Evolutionary conservation across 2,888 invertebrate species (phyloP), one percentile per base, ranked within the genome.

Genomic region (Himalopsyche japonica): DNA sequence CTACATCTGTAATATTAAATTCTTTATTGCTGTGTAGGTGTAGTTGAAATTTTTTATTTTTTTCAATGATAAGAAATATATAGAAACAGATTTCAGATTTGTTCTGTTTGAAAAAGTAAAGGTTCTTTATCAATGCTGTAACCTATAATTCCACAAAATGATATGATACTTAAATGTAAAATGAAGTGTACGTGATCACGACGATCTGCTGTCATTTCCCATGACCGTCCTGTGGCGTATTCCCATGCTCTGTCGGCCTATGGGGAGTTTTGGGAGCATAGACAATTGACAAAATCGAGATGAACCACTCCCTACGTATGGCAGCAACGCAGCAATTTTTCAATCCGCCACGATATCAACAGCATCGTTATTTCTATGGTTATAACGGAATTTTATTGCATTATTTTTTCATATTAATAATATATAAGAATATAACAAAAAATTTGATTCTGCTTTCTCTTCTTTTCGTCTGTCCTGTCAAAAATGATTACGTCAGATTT

Each of bases 121-220:
- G 83, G 83, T 83, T 83, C 48, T 76, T 27, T 79, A 80, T 32
- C 80, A 80, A 70, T 12, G 77, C 47, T 76, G 79, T 84, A 85
- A 85, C 86, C 86, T 84, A 86, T 86, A 86, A 86, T 86, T 86
- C 86, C 80, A 86, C 86, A 86, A 86, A 86, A 86, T 86, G 86
- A 85, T 86, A 85, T 84, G 86, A 86, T 86, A 86, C 86, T 86
- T 86, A 86, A 82, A 86, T 82, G 85, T 86, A 83, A 86, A 86
- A 86, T 86, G 86, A 85, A 85, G 81, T 84, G 85, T 86, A 86
- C 86, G 86, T 86, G 86, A 83, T 80, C 86, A 84, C 84, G 86
- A 81, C 85, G 84, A 82, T 84, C 84, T 82, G 84, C 79, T 86
- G 86, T 85, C 86, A 86, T 85, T 86, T 86, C 86, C 86, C 86